These are phyloP conservation scores for Dichetophora obliterata DNA, from an alignment of 2,888 invertebrate genomes.

Conservation along the genomic window DNA sequence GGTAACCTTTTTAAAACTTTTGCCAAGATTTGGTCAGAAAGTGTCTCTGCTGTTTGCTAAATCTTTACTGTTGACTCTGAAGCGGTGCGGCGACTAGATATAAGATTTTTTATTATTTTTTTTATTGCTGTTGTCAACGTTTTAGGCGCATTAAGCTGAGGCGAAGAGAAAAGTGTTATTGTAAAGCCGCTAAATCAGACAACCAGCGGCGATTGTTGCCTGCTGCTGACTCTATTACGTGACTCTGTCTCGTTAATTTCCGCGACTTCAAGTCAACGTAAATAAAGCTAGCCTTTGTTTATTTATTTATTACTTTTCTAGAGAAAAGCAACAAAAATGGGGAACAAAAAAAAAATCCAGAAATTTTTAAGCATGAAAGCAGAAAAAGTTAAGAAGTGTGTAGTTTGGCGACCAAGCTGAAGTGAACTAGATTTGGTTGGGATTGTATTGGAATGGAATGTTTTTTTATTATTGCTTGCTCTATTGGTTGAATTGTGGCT, in stretches of 20 bases:
- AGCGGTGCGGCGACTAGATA: too few relatives aligned
- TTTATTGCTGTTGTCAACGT: background rate
- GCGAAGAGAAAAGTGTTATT: background rate
- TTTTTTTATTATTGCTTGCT: constrained; percentile 19
- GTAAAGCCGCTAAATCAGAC: background rate
- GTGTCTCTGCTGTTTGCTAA: background rate
- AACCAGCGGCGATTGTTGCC: constrained; percentile 9
- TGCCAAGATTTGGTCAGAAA: background rate
- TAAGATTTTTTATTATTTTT: background rate
- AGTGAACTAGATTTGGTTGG: background rate
- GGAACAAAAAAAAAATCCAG: too few relatives aligned
- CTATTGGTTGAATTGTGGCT: background rate
- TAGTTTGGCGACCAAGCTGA: background rate
- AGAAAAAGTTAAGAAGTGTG: background rate
- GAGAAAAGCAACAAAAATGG: background rate
- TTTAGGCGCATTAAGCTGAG: too few relatives aligned
- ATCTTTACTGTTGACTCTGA: background rate
- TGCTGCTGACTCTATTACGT: constrained; percentile 23
- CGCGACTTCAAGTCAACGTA: constrained; percentile 9
- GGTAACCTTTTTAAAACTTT: too few relatives aligned
- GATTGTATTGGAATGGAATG: constrained; percentile 14
- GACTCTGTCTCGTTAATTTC: constrained; percentile 27
- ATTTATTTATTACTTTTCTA: constrained; percentile 17
- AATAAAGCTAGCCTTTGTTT: background rate
- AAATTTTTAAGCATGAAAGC: too few relatives aligned